Evolutionary conservation across 2,113 vertebrate species (phyloP).

Genomic region (Addax nasomaculatus): DNA sequence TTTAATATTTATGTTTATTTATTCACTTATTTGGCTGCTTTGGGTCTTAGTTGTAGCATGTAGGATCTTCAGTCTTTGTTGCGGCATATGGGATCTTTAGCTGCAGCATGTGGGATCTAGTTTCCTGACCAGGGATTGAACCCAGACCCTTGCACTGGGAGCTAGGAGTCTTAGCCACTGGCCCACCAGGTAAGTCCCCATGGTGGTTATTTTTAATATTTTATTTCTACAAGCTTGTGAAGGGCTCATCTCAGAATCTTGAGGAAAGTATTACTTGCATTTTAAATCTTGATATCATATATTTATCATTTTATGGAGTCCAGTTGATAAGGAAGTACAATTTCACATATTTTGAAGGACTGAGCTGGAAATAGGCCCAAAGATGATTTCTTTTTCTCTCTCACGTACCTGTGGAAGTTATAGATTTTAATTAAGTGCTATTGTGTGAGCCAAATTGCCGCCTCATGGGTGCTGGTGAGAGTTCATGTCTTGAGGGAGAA

Average conservation of each 20-base stretch:
- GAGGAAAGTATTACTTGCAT: not conserved
- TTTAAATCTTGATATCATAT: constrained; percentile 1
- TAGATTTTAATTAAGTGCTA: constrained; percentile 34
- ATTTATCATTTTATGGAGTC: not conserved
- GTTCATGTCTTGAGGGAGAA: not conserved
- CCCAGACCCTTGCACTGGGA: not conserved
- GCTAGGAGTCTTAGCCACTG: not conserved
- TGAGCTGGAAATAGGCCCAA: not conserved
- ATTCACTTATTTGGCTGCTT: not conserved
- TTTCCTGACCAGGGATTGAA: not conserved
- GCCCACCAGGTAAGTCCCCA: not conserved
- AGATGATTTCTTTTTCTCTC: not conserved
- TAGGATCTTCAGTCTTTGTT: not conserved
- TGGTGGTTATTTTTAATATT: not conserved
- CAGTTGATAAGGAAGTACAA: not conserved
- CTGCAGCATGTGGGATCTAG: not conserved
- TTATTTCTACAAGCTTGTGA: not conserved
- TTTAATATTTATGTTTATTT: not conserved
- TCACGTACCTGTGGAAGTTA: not conserved
- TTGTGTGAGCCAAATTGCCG: not conserved
- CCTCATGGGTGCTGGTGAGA: not conserved
- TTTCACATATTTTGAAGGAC: constrained; percentile 34
- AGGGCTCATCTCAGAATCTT: not conserved
- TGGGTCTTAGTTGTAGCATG: not conserved
- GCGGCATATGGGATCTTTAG: not conserved